Evolutionary conservation across 2,888 invertebrate genomes (phyloP), one percentile per base, ranked within the genome.

Genomic region (Agrotis exclamationis): DNA sequence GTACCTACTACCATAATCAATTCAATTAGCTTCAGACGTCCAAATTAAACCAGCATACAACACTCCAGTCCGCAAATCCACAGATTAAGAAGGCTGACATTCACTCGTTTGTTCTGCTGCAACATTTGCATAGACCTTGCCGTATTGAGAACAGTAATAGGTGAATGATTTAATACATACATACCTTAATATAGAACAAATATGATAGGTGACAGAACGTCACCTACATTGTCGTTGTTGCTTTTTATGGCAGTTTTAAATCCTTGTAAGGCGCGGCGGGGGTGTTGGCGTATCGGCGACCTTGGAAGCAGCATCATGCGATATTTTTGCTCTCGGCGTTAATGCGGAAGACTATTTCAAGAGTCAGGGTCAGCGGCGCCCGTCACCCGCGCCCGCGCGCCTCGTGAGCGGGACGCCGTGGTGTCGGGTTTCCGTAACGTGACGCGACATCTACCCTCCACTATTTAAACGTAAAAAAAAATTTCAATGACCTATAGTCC

Each of bases 311-410:
- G 91, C 94, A 94, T 95, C 94, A 94, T 94, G 93, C 95, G 94
- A 95, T 95, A 96, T 96, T 96, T 96, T 95, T 91, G 94, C 94
- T 93, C 92, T 92, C 92, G 86, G 87, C 93, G 92, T 93, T 94
- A 94, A 96, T 93, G 94, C 96, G 96, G 96, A 96, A 96, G 96
- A 95, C 96, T 96, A 96, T 96, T 96, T 96, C 95, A 96, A 96
- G 96, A 96, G 96, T 95, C 96, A 96, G 95, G 96, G 96, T 90
- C 95, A 86, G 87, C 84, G 88, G 88, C 92, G 91, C 92, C 93
- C 92, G 92, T 91, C 93, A 91, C 93, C 92, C 91, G 90, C 91
- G 89, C 91, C 90, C 90, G 90, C 91, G 88, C 88, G 84, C 88
- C 86, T 84, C 84, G 80, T 76, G 63, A 79, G 74, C 81, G 78